phyloP scores from a whole-genome alignment of 2,797 vertebrate genomes.

The Oreortyx pictus region DNA sequence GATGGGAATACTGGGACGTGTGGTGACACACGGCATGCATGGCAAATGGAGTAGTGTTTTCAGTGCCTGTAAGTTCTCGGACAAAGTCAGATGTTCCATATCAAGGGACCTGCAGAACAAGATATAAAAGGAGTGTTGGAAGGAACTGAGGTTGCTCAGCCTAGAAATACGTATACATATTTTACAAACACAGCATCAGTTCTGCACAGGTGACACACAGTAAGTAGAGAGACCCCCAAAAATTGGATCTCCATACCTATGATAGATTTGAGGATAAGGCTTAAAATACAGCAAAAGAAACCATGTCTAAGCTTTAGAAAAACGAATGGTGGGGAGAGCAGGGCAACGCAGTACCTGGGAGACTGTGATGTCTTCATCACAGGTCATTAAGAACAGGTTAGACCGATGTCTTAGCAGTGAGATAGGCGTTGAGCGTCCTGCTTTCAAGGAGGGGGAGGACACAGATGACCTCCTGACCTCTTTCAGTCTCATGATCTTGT shows the following conservation, averaged over 20 bases:
- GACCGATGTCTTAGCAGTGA: constrained; percentile 21
- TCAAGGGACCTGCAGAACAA: fast-evolving
- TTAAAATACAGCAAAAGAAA: neutral
- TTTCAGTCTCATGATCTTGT: constrained; percentile 21
- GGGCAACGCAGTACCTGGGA: neutral
- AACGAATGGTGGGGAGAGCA: neutral
- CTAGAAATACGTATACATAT: neutral
- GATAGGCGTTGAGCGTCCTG: constrained; percentile 24
- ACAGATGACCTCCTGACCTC: constrained; percentile 51
- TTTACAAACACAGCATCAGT: neutral
- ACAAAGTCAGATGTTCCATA: neutral
- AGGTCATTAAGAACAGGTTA: constrained; percentile 58
- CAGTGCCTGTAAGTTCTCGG: neutral
- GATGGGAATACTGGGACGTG: neutral
- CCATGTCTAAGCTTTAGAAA: neutral
- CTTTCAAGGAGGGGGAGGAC: constrained; percentile 26
- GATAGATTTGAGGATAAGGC: neutral
- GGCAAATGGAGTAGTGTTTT: neutral
- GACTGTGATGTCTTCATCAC: constrained; percentile 22
- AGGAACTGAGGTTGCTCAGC: neutral
- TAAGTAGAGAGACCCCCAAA: neutral
- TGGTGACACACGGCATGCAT: fast-evolving
- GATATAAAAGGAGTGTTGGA: neutral
- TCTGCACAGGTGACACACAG: neutral
- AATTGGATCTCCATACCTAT: fast-evolving